Percentiles rank a stretch among this genome's conserved stretches.
Conservation (phyloP, 2,113 vertebrate species). For the Pavo muticus region DNA sequence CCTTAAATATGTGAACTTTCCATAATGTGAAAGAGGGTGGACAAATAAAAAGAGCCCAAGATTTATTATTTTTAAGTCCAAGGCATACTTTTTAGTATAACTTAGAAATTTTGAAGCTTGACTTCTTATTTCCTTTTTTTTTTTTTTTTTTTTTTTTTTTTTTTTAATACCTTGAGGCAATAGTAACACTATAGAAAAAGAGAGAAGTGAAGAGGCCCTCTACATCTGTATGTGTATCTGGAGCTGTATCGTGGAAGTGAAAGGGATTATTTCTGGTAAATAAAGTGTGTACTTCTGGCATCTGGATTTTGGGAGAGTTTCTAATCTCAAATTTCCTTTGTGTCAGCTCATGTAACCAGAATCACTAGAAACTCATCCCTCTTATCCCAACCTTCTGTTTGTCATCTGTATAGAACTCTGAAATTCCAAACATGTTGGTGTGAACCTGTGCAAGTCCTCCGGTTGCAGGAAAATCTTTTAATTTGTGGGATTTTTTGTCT, state of each 20-base stretch:
- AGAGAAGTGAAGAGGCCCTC: not conserved
- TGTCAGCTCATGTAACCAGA: not conserved
- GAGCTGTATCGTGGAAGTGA: not conserved
- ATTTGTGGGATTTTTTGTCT: conserved; percentile 17
- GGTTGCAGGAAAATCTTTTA: not conserved
- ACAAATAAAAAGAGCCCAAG: not conserved
- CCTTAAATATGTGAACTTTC: not conserved
- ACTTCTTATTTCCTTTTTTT: not conserved
- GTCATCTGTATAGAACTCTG: conserved; percentile 8
- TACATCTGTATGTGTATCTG: not conserved
- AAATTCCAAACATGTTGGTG: conserved; percentile 35
- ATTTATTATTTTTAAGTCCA: not conserved
- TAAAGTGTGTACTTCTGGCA: not conserved
- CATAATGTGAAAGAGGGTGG: rapidly evolving
- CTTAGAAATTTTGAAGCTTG: not conserved
- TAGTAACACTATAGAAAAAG: not conserved
- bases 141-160: too few species aligned
- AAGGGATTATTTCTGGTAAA: not conserved
- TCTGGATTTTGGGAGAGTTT: not conserved
- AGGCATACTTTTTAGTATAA: not conserved
- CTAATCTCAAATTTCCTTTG: conserved; percentile 36
- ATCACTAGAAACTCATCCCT: not conserved
- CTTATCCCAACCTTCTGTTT: not conserved
- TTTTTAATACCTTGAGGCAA: not conserved
- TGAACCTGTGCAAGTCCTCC: not conserved